Percentiles rank a stretch among this genome's conserved stretches.
Conservation (phyloP, 1,140 invertebrate species). For the Bombus terrestris region DNA sequence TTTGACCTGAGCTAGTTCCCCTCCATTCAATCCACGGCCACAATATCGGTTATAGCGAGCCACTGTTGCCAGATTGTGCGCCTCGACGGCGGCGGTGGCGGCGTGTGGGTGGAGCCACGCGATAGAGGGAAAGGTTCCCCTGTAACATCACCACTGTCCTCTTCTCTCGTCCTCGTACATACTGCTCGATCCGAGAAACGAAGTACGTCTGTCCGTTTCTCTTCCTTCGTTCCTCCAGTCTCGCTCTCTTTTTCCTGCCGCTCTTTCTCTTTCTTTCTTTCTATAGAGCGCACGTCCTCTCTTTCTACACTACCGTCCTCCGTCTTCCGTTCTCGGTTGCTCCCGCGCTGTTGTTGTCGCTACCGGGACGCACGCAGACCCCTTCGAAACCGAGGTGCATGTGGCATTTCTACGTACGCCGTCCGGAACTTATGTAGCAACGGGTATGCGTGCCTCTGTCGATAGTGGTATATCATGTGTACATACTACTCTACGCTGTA, state of each 20-base stretch:
- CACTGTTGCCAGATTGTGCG: slow-evolving; percentile 81
- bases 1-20: slow-evolving; percentile 81
- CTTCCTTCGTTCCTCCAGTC: slow-evolving; percentile 36
- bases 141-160: slow-evolving; percentile 38
- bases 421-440: slow-evolving; percentile 60
- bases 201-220: slow-evolving; percentile 57
- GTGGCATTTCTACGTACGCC: slow-evolving; percentile 62
- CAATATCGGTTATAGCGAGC: slow-evolving; percentile 82
- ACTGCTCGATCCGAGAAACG: slow-evolving; percentile 62
- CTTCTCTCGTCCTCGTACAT: slow-evolving; percentile 60
- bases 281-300: not conserved
- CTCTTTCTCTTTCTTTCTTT: slow-evolving; percentile 13
- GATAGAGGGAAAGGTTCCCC: slow-evolving; percentile 68
- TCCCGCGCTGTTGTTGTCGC: slow-evolving; percentile 63
- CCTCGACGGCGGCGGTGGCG: slow-evolving; percentile 55
- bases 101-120: slow-evolving; percentile 71
- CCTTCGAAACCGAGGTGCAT: slow-evolving; percentile 60
- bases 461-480: slow-evolving; percentile 54
- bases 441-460: slow-evolving; percentile 63
- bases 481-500: slow-evolving; percentile 30
- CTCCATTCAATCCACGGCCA: slow-evolving; percentile 81
- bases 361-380: slow-evolving; percentile 58
- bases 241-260: not conserved
- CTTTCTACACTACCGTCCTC: slow-evolving; percentile 54
- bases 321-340: slow-evolving; percentile 67